A percentile compares a stretch with the other conserved stretches of the same genome.
Conservation (phyloP, 2,797 vertebrate species). For the Pangasius larnaudii region DNA sequence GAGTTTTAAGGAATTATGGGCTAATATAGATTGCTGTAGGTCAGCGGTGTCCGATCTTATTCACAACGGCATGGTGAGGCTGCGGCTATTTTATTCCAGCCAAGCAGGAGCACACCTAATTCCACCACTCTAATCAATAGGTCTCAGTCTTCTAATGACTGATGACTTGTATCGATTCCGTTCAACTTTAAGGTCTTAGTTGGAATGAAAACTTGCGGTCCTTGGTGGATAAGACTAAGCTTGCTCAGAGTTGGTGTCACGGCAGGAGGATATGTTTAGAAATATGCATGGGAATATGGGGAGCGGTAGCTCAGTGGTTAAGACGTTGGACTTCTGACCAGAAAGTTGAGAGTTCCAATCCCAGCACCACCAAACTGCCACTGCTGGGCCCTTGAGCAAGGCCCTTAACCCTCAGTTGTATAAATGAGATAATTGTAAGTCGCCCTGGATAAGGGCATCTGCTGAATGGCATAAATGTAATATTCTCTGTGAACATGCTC, state of each 20-base stretch:
- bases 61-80: neutral
- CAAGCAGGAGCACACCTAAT: neutral
- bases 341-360: too few species aligned
- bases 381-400: too few species aligned
- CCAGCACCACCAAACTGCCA: too few species aligned
- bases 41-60: neutral
- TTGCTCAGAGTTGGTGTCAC: neutral
- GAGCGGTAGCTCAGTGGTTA: too few species aligned
- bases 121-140: neutral
- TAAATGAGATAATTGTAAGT: too few species aligned
- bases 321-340: too few species aligned
- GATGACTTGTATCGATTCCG: neutral
- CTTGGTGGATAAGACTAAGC: neutral
- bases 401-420: too few species aligned
- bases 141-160: neutral
- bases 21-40: constrained; percentile 35
- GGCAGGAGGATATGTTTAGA: neutral
- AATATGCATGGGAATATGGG: neutral
- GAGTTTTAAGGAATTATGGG: constrained; percentile 17
- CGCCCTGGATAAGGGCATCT: too few species aligned
- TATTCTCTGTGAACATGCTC: too few species aligned
- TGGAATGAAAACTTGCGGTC: neutral
- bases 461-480: too few species aligned
- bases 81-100: neutral
- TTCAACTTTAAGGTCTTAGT: neutral